Evolutionary conservation across 1,140 invertebrate species (phyloP).

Genomic region (Streblospio benedicti): DNA sequence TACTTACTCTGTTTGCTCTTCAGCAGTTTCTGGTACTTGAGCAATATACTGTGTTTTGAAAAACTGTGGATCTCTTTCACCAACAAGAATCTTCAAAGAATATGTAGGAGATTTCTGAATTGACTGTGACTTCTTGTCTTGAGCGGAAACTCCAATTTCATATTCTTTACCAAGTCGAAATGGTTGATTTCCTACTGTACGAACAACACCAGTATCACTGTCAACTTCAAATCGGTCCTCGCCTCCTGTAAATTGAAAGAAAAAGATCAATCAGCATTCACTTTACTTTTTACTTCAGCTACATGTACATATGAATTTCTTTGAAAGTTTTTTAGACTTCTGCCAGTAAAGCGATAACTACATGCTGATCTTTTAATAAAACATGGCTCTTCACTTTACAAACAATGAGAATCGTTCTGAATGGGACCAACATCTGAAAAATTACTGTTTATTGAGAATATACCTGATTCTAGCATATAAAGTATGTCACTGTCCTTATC

Average conservation of each 20-base stretch:
- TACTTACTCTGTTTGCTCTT: conserved; percentile 4
- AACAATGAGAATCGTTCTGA: no score
- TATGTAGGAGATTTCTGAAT: conserved; percentile 15
- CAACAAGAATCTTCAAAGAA: conserved; percentile 18
- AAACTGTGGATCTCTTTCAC: conserved; percentile 13
- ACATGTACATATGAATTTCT: background rate
- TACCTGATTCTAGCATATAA: conserved; percentile 18
- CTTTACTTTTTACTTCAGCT: background rate
- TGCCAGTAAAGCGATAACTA: no score
- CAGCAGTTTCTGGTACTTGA: conserved; percentile 15
- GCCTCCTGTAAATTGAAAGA: no score
- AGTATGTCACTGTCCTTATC: conserved; percentile 13
- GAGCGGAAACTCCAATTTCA: conserved; percentile 14
- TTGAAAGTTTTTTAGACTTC: no score
- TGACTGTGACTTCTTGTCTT: conserved; percentile 6
- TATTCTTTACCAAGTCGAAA: conserved; percentile 16
- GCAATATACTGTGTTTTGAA: conserved; percentile 14
- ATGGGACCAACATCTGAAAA: no score
- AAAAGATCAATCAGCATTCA: background rate
- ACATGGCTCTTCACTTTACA: no score
- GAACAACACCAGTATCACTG: conserved; percentile 12
- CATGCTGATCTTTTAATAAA: no score
- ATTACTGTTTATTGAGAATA: no score
- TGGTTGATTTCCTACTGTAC: conserved; percentile 12
- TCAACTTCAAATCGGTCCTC: conserved; percentile 19